These are phyloP conservation scores for Drosophila mettleri DNA, from an alignment of 2,888 invertebrate genomes.

Conservation along the genomic window DNA sequence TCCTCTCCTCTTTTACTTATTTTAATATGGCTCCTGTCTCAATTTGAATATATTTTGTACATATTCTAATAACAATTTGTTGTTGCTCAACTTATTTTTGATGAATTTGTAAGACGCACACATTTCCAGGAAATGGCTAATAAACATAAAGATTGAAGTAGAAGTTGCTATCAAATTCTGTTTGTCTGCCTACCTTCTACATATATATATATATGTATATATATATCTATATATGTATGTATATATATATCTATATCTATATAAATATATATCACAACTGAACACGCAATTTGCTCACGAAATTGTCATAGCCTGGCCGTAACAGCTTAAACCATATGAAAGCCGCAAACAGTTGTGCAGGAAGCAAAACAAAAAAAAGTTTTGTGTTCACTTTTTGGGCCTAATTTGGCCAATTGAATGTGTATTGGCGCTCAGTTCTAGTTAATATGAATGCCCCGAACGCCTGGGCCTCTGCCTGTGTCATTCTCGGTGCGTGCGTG, in stretches of 20 bases:
- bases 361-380: constrained; percentile 41
- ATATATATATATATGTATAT: too few species aligned
- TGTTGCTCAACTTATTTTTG: background rate
- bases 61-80: background rate
- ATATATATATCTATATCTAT: background rate
- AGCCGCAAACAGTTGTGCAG: constrained; percentile 38
- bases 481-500: constrained; percentile 62
- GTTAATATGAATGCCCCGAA: constrained; percentile 25
- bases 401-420: constrained; percentile 75
- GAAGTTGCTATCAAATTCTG: background rate
- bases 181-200: background rate
- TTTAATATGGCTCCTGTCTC: too few species aligned
- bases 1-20: too few species aligned
- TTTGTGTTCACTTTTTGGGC: constrained; percentile 45
- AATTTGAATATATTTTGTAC: too few species aligned
- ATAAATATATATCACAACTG: constrained; percentile 17
- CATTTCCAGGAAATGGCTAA: background rate
- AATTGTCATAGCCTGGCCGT: constrained; percentile 47
- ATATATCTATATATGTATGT: background rate
- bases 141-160: background rate
- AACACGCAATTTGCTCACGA: constrained; percentile 41
- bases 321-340: constrained; percentile 35
- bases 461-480: constrained; percentile 19
- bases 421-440: constrained; percentile 48
- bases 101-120: background rate